Percentiles rank a stretch among this genome's conserved stretches.
These are phyloP conservation scores for Lepus europaeus DNA, from an alignment of 2,113 vertebrate species.

Conservation along the genomic window DNA sequence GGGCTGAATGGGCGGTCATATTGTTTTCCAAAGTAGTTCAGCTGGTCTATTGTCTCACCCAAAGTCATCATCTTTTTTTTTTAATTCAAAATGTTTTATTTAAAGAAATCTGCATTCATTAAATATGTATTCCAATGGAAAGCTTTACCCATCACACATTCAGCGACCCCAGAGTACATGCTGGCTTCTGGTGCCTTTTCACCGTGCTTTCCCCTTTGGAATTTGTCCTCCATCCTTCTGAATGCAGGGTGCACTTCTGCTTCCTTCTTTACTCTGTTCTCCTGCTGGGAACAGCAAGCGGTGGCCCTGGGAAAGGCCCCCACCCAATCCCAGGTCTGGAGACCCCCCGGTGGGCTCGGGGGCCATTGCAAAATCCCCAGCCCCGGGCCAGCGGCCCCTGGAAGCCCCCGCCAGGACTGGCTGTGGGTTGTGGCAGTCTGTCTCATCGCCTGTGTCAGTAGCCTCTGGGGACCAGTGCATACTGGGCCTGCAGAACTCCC, in stretches of 20 bases:
- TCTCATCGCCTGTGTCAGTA: background rate
- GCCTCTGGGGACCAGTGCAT: slow-evolving; percentile 8
- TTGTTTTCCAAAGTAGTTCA: background rate
- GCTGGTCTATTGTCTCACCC: background rate
- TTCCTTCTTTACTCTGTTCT: background rate
- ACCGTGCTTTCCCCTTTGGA: background rate
- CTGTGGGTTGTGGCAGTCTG: background rate
- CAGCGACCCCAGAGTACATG: background rate
- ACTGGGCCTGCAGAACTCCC: background rate
- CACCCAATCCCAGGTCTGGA: background rate
- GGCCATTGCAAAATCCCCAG: background rate
- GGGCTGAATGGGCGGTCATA: rapidly evolving
- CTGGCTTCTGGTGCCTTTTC: background rate
- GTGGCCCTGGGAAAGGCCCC: background rate
- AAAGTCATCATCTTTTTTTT: background rate
- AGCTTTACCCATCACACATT: background rate
- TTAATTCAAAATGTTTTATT: background rate
- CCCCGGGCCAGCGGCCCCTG: background rate
- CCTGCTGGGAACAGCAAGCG: background rate
- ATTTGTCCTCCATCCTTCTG: background rate
- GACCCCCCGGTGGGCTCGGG: background rate
- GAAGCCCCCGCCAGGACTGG: slow-evolving; percentile 55
- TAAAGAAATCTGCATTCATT: background rate
- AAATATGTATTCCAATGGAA: background rate
- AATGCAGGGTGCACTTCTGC: background rate